Percentiles rank a stretch among this genome's conserved stretches.
phyloP scores from a whole-genome alignment of 2,797 vertebrate species.

The Anguilla obscura region DNA sequence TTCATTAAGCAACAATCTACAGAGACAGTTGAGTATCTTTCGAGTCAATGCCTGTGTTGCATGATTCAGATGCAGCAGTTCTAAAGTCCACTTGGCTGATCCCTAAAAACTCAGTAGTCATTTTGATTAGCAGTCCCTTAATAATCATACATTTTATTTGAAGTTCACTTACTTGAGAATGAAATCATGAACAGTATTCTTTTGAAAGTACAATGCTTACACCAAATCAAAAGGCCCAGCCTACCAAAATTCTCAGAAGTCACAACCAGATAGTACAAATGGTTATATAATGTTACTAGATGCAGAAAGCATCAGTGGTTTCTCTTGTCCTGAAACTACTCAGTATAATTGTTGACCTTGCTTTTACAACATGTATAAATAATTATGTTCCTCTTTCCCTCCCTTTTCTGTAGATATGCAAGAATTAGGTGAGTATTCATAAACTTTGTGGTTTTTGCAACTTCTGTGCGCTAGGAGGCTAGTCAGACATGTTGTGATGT shows the following conservation, averaged over 20 bases:
- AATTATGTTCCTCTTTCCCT: not conserved
- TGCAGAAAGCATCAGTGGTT: not conserved
- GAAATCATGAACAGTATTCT: not conserved
- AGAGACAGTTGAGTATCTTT: too few species aligned
- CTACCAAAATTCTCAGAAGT: not conserved
- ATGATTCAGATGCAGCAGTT: not conserved
- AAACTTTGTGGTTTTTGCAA: not conserved
- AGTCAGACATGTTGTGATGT: not conserved
- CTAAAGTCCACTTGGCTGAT: not conserved
- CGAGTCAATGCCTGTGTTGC: not conserved
- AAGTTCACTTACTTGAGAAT: not conserved
- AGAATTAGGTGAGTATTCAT: conserved; percentile 29
- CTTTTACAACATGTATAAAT: not conserved
- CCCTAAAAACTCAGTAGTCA: not conserved
- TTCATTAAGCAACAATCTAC: not conserved
- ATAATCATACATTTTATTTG: not conserved
- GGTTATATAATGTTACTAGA: not conserved
- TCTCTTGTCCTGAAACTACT: not conserved
- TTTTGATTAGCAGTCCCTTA: not conserved
- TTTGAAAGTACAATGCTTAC: not conserved
- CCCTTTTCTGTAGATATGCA: not conserved
- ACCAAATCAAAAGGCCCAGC: not conserved
- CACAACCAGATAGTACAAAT: not conserved
- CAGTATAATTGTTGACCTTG: not conserved
- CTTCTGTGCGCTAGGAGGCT: not conserved